A percentile compares a stretch with the other conserved stretches of the same genome.
Evolutionary conservation across 2,113 vertebrate species (phyloP).

Genomic region (Arothron firmamentum): DNA sequence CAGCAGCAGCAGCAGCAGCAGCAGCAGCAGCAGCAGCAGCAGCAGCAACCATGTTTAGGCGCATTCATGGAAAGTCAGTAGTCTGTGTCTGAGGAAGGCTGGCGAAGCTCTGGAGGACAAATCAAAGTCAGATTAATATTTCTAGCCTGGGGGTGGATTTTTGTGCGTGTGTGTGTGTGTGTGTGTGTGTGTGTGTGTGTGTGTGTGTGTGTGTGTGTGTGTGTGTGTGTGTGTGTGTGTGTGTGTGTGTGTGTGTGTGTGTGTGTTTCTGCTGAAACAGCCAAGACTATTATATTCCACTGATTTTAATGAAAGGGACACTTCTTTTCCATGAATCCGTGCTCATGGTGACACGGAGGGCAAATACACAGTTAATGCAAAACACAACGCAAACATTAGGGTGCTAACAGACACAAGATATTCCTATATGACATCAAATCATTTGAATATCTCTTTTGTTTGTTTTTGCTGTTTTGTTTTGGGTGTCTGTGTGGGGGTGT

Average conservation of each 20-base stretch:
- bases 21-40: conserved; percentile 30
- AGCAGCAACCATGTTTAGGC: conserved; percentile 31
- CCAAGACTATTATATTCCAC: conserved; percentile 3
- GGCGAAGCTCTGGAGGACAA: conserved; percentile 35
- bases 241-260: too few relatives aligned
- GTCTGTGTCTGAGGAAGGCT: conserved; percentile 20
- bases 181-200: too few relatives aligned
- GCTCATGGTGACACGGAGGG: neutral
- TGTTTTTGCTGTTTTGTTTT: too few relatives aligned
- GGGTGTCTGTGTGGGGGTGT: too few relatives aligned
- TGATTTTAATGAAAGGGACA: conserved; percentile 14
- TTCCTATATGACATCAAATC: too few relatives aligned
- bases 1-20: conserved; percentile 28
- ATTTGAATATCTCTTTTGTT: too few relatives aligned
- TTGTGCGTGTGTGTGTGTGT: conserved; percentile 5
- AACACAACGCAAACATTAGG: neutral
- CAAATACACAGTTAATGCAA: neutral
- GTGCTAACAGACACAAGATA: neutral
- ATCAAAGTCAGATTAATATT: conserved; percentile 49
- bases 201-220: neutral
- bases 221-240: neutral
- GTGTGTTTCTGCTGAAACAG: too few relatives aligned
- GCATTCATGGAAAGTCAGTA: conserved; percentile 46
- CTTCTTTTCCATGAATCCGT: conserved; percentile 17
- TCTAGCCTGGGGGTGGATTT: conserved; percentile 21